These are phyloP conservation scores for Pseudobourletiella spinata DNA, from an alignment of 1,140 invertebrate species.

Conservation along the genomic window DNA sequence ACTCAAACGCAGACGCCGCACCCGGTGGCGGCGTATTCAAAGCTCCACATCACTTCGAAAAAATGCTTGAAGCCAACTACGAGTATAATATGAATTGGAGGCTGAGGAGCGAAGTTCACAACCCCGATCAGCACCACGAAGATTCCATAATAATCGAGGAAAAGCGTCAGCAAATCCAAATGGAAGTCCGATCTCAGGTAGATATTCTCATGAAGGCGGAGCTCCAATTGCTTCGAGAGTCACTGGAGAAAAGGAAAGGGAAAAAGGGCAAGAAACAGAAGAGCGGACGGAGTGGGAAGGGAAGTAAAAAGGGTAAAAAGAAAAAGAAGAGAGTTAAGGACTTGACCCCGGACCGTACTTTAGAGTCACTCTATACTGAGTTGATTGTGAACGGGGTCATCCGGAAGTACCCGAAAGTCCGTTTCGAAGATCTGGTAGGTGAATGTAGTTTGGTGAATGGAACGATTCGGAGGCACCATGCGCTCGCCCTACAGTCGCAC, in stretches of 20 bases:
- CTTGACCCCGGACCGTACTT: conserved; percentile 81
- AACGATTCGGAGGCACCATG: conserved; percentile 22
- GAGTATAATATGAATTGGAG: conserved; percentile 64
- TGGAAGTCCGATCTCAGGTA: conserved; percentile 60
- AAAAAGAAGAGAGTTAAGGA: conserved; percentile 95
- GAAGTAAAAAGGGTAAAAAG: conserved; percentile 61
- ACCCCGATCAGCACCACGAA: conserved; percentile 62
- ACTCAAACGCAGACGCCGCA: neutral
- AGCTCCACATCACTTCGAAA: conserved; percentile 46
- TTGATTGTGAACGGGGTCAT: conserved; percentile 82
- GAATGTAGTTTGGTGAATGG: conserved; percentile 49
- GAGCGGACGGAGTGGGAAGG: conserved; percentile 52
- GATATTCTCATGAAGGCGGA: conserved; percentile 79
- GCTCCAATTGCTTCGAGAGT: conserved; percentile 68
- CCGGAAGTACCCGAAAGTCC: conserved; percentile 60
- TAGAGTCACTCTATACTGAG: conserved; percentile 85
- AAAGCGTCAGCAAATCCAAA: conserved; percentile 71
- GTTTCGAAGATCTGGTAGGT: conserved; percentile 65
- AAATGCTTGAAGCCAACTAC: conserved; percentile 43
- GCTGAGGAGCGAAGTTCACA: conserved; percentile 61
- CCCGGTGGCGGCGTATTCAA: conserved; percentile 49
- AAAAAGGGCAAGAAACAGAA: conserved; percentile 61
- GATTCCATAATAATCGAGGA: conserved; percentile 70
- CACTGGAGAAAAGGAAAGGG: conserved; percentile 62
- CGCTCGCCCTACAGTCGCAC: conserved; percentile 52